Conservation (phyloP, 2,888 invertebrate genomes). For the Drosophila greeni region DNA sequence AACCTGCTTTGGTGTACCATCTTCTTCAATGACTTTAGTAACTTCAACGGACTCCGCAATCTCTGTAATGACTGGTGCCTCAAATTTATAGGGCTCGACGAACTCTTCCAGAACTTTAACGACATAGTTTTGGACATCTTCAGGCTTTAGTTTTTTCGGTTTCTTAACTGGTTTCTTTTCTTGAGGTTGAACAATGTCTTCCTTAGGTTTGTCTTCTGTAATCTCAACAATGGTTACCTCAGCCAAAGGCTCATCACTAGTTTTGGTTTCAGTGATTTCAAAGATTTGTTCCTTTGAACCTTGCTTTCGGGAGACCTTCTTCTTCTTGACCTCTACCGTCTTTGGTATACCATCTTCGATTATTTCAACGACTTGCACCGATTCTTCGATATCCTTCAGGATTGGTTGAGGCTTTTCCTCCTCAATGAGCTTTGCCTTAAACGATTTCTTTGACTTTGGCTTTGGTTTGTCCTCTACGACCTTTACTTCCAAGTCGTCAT, state of each 20-base stretch:
- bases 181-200: slow-evolving; percentile 9
- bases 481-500: slow-evolving; percentile 59
- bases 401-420: slow-evolving; percentile 45
- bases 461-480: slow-evolving; percentile 50
- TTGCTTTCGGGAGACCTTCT: slow-evolving; percentile 76
- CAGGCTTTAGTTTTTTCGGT: slow-evolving; percentile 54
- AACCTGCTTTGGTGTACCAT: slow-evolving; percentile 51
- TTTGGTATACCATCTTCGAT: slow-evolving; percentile 58
- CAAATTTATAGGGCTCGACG: slow-evolving; percentile 16
- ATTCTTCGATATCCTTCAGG: slow-evolving; percentile 61
- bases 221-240: slow-evolving; percentile 72
- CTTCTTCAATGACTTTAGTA: slow-evolving; percentile 38
- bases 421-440: slow-evolving; percentile 78
- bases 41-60: slow-evolving; percentile 1
- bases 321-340: slow-evolving; percentile 61
- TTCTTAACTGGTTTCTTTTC: slow-evolving; percentile 23
- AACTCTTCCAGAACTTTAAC: slow-evolving; percentile 28
- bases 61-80: slow-evolving; percentile 39
- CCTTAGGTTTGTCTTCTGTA: slow-evolving; percentile 45
- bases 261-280: slow-evolving; percentile 77
- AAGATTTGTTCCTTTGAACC: slow-evolving; percentile 79
- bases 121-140: slow-evolving; percentile 62
- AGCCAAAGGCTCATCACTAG: slow-evolving; percentile 76
- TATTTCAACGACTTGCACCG: slow-evolving; percentile 62
- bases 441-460: slow-evolving; percentile 65